Percentiles rank a stretch among this genome's conserved stretches.
phyloP scores from a whole-genome alignment of 2,113 vertebrate species.

The Galemys pyrenaicus region DNA sequence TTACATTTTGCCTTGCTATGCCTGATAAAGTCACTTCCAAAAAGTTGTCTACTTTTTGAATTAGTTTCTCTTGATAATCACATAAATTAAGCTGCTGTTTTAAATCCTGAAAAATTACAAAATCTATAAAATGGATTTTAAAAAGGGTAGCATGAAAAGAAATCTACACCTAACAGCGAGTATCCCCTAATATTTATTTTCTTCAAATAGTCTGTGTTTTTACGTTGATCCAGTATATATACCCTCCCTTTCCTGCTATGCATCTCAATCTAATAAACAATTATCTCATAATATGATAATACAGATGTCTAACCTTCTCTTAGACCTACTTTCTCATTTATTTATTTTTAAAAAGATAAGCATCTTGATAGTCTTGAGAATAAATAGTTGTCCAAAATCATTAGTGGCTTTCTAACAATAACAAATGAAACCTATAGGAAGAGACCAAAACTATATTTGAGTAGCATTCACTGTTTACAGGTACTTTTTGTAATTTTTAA shows the following conservation, averaged over 20 bases:
- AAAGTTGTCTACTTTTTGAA: neutral
- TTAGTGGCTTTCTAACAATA: constrained; percentile 39
- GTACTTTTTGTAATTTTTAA: neutral
- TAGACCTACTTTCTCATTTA: neutral
- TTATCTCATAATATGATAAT: neutral
- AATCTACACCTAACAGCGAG: neutral
- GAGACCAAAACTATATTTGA: neutral
- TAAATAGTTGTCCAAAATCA: neutral
- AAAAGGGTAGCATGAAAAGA: neutral
- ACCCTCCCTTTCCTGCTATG: neutral
- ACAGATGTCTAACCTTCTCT: neutral
- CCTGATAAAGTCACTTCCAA: neutral
- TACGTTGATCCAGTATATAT: neutral
- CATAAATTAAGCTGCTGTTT: constrained; percentile 5
- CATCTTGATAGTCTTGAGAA: neutral
- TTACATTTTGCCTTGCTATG: neutral
- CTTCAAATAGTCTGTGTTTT: neutral
- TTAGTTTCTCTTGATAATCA: constrained; percentile 17
- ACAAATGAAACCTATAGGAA: neutral
- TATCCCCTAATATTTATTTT: neutral
- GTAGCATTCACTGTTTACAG: constrained; percentile 26
- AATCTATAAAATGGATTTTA: neutral
- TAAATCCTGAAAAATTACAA: constrained; percentile 4
- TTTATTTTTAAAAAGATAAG: too few species aligned
- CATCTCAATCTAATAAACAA: constrained; percentile 4